Conservation (phyloP, 2,888 invertebrate species). For the Pandemis cinnamomeana region DNA sequence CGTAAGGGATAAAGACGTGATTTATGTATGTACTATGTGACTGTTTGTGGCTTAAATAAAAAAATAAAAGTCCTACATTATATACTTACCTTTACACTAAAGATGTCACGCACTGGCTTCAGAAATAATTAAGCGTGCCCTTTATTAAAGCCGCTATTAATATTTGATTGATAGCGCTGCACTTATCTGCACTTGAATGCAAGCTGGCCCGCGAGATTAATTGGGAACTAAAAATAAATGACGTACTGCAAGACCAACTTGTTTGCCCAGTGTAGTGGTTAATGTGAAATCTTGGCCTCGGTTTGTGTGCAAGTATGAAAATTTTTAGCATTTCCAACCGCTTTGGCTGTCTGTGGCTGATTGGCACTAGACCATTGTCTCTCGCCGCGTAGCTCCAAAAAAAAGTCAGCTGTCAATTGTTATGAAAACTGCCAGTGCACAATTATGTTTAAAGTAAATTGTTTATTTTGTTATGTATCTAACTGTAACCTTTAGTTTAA, state of each 20-base stretch:
- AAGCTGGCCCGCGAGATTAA: slow-evolving; percentile 33
- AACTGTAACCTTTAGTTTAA: no score
- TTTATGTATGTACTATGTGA: no score
- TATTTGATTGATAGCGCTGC: slow-evolving; percentile 52
- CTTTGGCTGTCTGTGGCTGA: no score
- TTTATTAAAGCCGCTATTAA: slow-evolving; percentile 39
- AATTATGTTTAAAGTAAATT: no score
- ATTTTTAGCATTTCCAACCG: no score
- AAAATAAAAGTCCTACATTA: neutral
- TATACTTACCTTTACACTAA: slow-evolving; percentile 2
- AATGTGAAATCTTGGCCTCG: neutral
- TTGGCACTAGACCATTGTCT: no score
- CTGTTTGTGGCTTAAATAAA: neutral
- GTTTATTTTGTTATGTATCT: no score
- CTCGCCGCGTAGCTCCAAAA: no score
- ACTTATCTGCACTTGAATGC: slow-evolving; percentile 45
- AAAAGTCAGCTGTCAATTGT: no score
- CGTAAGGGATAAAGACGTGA: no score
- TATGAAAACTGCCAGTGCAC: no score
- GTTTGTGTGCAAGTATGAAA: no score
- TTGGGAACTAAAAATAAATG: slow-evolving; percentile 36
- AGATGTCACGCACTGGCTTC: slow-evolving; percentile 19
- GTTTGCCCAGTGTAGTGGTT: neutral
- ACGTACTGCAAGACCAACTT: neutral
- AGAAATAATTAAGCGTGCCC: slow-evolving; percentile 29